A percentile compares a stretch with the other conserved stretches of the same genome.
Evolutionary conservation across 2,113 vertebrate genomes (phyloP).

Genomic region (Mustela nigripes): DNA sequence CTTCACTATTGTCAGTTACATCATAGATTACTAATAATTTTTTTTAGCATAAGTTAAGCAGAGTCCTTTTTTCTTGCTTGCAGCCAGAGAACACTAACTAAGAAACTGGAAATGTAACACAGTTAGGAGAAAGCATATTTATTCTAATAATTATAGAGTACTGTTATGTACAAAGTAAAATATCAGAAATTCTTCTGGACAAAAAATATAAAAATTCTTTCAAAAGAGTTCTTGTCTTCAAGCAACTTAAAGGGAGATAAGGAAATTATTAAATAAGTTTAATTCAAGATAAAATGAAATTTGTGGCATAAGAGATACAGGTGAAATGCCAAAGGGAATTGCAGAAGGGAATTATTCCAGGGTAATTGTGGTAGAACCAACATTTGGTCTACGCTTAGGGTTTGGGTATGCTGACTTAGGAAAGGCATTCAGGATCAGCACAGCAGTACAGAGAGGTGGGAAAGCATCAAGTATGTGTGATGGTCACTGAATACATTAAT

Average conservation of each 20-base stretch:
- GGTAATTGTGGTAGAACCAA: neutral
- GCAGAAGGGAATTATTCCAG: neutral
- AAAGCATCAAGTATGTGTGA: neutral
- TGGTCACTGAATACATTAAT: neutral
- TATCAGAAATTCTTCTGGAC: neutral
- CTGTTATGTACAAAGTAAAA: neutral
- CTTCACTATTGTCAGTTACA: neutral
- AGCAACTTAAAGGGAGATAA: neutral
- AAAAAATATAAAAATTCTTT: neutral
- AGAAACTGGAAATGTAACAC: conserved; percentile 27
- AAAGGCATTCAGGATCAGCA: neutral
- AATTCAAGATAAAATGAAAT: neutral
- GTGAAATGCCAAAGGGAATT: neutral
- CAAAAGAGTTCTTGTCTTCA: neutral
- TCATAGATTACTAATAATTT: neutral
- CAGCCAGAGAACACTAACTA: neutral
- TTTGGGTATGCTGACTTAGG: neutral
- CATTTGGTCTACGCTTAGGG: neutral
- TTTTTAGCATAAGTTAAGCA: neutral
- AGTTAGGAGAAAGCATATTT: conserved; percentile 2
- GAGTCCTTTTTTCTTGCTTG: neutral
- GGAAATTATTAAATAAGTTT: neutral
- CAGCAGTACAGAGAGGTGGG: neutral
- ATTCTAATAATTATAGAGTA: neutral
- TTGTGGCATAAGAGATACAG: neutral